Base-by-base conservation (phyloP, 2,888 invertebrate species). In the Cybosia mesomella region DNA sequence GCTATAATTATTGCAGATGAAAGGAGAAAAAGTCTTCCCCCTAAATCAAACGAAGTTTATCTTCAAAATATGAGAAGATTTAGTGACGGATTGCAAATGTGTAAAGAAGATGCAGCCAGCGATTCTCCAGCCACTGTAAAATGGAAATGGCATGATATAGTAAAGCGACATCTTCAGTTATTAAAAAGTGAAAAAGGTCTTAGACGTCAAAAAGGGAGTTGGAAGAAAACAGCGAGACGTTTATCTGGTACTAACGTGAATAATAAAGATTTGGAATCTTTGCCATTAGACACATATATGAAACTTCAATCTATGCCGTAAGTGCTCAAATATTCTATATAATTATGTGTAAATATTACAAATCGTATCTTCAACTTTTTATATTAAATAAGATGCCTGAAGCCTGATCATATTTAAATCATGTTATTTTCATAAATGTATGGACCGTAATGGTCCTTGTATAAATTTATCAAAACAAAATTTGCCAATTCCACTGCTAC, bases 141-240 rank as follows among this genome's bases (percentile, higher is more conserved):
- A 87, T 94, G 95, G 90, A 95, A 94, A 84, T 95, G 95, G 95
- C 94, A 95, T 72, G 95, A 95, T 79, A 91, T 95, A 72, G 95
- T 95, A 2, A 95, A 95, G 84, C 90, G 94, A 53, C 95, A 95
- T 80, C 87, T 95, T 65, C 94, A 95, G 72, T 82, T 94, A 71
- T 81, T 95, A 71, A 95, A 92, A 87, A 93, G 83, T 79, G 95
- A 95, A 69, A 95, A 94, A 87, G 93, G 95, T 13, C 92, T 92
- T 70, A 89, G 93, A 80, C 85, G 94, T 69, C 95, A 95, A 85
- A 90, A 94, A 76, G 93, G 94, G 18, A 94, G 94, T 79, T 94
- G 94, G 93, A 91, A 94, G 88, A 88, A 94, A 79, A 93, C 95
- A 55, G 93, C 93, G 2, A 87, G 94, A 71, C 89, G 95, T 61